These are phyloP conservation scores for Stenopsyche tienmushanensis DNA, from an alignment of 1,140 invertebrate species.

Conservation along the genomic window DNA sequence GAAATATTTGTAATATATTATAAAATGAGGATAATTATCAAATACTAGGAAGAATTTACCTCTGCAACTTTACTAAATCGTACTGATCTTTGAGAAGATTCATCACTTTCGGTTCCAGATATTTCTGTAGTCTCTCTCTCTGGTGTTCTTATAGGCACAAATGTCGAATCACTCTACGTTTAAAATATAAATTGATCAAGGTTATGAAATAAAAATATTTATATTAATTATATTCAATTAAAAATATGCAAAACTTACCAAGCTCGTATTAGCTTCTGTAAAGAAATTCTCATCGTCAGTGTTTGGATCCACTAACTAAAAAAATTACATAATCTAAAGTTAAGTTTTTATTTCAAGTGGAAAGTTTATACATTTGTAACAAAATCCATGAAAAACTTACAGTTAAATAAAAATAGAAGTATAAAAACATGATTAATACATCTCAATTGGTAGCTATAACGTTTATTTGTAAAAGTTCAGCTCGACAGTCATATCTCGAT, in stretches of 20 bases:
- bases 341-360: background rate
- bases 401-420: no score
- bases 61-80: slow-evolving; percentile 85
- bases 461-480: no score
- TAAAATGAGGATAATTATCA: background rate
- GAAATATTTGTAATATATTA: slow-evolving; percentile 1
- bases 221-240: slow-evolving; percentile 20
- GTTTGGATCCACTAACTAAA: slow-evolving; percentile 66
- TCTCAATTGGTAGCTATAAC: no score
- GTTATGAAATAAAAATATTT: slow-evolving; percentile 21
- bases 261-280: slow-evolving; percentile 59
- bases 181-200: slow-evolving; percentile 39
- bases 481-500: no score
- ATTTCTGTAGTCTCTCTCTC: slow-evolving; percentile 55
- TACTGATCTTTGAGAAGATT: slow-evolving; percentile 70
- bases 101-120: slow-evolving; percentile 75
- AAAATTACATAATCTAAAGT: slow-evolving; percentile 38
- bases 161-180: slow-evolving; percentile 81
- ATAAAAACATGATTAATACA: no score
- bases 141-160: slow-evolving; percentile 78
- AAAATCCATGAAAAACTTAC: no score
- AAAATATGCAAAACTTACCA: slow-evolving; percentile 50
- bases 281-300: slow-evolving; percentile 69
- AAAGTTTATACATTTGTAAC: no score
- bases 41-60: slow-evolving; percentile 37